Evolutionary conservation across 2,888 invertebrate genomes (phyloP), one percentile per base, ranked within the genome.

Genomic region (Carabus problematicus): DNA sequence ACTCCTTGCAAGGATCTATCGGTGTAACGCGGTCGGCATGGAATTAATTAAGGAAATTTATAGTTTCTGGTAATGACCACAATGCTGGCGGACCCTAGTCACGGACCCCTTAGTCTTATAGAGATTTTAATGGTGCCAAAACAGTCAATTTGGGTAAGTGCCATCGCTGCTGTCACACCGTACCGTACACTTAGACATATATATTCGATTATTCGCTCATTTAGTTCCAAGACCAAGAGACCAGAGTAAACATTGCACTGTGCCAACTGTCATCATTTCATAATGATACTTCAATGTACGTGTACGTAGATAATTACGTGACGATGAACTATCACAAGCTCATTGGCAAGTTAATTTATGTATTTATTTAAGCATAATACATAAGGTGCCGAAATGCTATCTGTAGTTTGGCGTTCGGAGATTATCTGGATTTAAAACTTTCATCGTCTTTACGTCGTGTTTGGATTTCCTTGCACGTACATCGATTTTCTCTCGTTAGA

Each of bases 11-110:
- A 41, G 54, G 52, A 63, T 63, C 63, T 76, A 76, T 73, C 75
- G 75, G 74, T 74, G 74, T 75, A 75, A 77, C 78, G 77, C 75
- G 71, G 72, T 72, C 72, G 73, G 78, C 77, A 77, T 77, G 76
- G 79, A 80, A 80, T 80, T 80, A 80, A 79, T 79, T 80, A 77
- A 76, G 73, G 73, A 75, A 78, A 80, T 79, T 79, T 79, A 79
- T 78, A 74, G 77, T 75, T 75, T 74, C 74, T 75, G 76, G 77
- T 76, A 75, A 74, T 73, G 74, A 74, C 76, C 72, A 73, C 29
- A 29, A 29, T 29, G 3, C 29, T 6, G 29, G 73, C 61, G 19
- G 62, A 52, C 63, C 54, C 39, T 40, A 11, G 45, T 45, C 2
- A 11, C 49, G 39, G 29, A 2, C 3, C 29, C 29, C 29, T 29